These are phyloP conservation scores for Tauraco erythrolophus DNA, from an alignment of 2,113 vertebrate genomes.

Conservation along the genomic window DNA sequence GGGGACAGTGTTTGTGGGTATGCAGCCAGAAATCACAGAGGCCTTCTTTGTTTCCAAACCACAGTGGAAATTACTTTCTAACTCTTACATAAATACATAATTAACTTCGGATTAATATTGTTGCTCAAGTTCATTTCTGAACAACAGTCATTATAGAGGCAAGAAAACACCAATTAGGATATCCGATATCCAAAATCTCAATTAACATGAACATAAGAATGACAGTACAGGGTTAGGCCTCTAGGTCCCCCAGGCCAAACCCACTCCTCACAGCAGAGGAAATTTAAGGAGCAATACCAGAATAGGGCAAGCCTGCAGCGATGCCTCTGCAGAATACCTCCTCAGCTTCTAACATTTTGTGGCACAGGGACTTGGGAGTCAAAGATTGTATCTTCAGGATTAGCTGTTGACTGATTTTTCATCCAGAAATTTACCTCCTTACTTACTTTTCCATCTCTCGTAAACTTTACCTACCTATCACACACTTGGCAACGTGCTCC, in stretches of 20 bases:
- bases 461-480: not conserved
- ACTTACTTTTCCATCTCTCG: not conserved
- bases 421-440: not conserved
- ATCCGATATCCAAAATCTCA: not conserved
- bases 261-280: not conserved
- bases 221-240: not conserved
- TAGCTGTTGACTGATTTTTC: not conserved
- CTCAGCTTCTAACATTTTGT: not conserved
- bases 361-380: not conserved
- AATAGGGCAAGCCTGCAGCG: not conserved
- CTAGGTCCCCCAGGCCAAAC: not conserved
- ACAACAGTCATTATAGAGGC: constrained; percentile 12
- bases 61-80: constrained; percentile 2
- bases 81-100: not conserved
- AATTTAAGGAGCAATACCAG: not conserved
- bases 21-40: not conserved
- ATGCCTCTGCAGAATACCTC: not conserved
- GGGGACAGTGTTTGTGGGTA: not conserved
- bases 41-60: not conserved
- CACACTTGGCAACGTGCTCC: not conserved
- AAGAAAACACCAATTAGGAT: constrained; percentile 39
- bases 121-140: constrained; percentile 17
- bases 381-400: not conserved
- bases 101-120: not conserved
- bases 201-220: not conserved